Evolutionary conservation across 2,113 vertebrate genomes (phyloP), one percentile per base, ranked within the genome.

Genomic region (Pardalotus punctatus): DNA sequence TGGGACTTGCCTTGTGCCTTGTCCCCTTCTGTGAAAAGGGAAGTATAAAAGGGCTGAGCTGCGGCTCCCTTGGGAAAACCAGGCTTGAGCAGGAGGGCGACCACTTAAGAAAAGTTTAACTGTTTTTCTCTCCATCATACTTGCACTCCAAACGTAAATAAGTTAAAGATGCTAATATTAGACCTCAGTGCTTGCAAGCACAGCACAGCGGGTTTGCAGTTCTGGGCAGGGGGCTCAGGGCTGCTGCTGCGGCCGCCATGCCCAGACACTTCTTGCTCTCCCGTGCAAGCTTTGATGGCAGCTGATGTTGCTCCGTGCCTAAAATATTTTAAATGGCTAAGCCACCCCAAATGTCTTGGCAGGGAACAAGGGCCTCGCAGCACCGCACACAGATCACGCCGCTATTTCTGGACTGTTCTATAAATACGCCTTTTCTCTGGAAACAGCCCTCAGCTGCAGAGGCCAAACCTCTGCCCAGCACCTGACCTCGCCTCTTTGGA

Each of bases 131-230:
- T 45, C 61, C 33, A 40, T 36, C 25, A 20, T 45, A 24, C 9
- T 50, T 36, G 5, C 25, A 12, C 28, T 81, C 16, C 45, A 47
- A 64, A 35, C 19, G 45, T n/a, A 60, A 81, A 48, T 36, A 81
- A 65, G 24, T 43, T 78, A 43, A 48, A 73, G 47, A 50, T 31
- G 23, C 6, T 71, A 42, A 23, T 50, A 62, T 48, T 11, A 64
- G 43, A 66, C 22, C 47, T 36, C 42, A 77, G 23, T 22, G 36
- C 25, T 38, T 19, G 33, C 48, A 51, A 64, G 42, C 15, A 24
- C 0, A 2, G 62, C 67, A 20, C 0, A 1, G 35, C 18, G 27
- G n/a, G 14, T 7, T 51, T 7, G 48, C 23, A 31, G 20, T 1
- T 33, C 20, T 38, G 33, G 42, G 57, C 71, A 83, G 36, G 71